Evolutionary conservation across 2,888 invertebrate species (phyloP).

Genomic region (Drosophila tanythrix): DNA sequence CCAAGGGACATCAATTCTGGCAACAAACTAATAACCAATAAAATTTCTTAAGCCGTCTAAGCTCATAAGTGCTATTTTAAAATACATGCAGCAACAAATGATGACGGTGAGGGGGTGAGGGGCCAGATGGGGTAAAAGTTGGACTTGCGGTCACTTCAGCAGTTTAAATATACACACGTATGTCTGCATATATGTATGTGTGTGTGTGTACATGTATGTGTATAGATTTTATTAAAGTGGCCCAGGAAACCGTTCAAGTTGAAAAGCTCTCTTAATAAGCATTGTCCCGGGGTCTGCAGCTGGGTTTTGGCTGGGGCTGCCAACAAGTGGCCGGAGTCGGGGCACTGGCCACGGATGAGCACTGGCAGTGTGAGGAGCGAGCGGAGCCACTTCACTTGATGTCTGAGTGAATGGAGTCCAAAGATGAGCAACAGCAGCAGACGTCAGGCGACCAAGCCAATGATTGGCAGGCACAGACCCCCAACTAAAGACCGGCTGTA

Average conservation of each 20-base stretch:
- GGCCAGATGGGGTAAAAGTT: slow-evolving; percentile 43
- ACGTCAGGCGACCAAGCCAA: slow-evolving; percentile 52
- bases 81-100: slow-evolving; percentile 58
- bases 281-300: slow-evolving; percentile 47
- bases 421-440: slow-evolving; percentile 73
- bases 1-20: slow-evolving; percentile 41
- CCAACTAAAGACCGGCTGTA: slow-evolving; percentile 58
- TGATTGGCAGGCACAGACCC: slow-evolving; percentile 66
- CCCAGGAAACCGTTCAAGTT: slow-evolving; percentile 74
- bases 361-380: background rate
- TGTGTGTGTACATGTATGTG: background rate
- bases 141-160: slow-evolving; percentile 31
- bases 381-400: slow-evolving; percentile 60
- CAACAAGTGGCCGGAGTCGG: slow-evolving; percentile 67
- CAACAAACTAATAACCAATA: slow-evolving; percentile 78
- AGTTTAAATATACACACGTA: slow-evolving; percentile 11
- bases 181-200: background rate
- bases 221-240: slow-evolving; percentile 48
- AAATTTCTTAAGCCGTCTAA: slow-evolving; percentile 75
- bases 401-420: slow-evolving; percentile 73
- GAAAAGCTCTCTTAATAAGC: slow-evolving; percentile 80
- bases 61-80: slow-evolving; percentile 77
- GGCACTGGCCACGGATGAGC: background rate
- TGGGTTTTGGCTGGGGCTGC: slow-evolving; percentile 18
- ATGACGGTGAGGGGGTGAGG: background rate